Percentiles rank a stretch among this genome's conserved stretches.
Evolutionary conservation across 1,140 invertebrate species (phyloP).

Genomic region (Drosophila murphyi): DNA sequence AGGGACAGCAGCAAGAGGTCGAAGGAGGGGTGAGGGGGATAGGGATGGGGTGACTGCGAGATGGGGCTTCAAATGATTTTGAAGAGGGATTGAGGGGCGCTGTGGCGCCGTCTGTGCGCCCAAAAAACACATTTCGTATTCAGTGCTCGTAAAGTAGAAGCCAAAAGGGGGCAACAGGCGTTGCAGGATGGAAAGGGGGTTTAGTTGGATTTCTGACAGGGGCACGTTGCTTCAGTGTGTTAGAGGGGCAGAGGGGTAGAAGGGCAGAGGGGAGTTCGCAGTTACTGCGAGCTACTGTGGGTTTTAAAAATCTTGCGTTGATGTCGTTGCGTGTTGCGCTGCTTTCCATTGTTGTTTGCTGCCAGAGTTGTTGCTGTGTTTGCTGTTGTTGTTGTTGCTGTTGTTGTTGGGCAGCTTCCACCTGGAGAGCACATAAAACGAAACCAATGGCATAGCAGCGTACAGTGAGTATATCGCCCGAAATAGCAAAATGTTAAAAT

Average conservation of each 20-base stretch:
- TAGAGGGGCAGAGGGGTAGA: not conserved
- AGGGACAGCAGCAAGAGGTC: not conserved
- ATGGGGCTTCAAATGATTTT: no score
- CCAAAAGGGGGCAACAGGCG: not conserved
- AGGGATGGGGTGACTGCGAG: no score
- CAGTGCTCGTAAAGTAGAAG: conserved; percentile 78
- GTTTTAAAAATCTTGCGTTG: conserved; percentile 79
- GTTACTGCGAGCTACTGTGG: conserved; percentile 63
- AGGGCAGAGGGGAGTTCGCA: not conserved
- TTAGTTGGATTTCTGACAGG: not conserved
- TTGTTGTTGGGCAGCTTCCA: conserved; percentile 36
- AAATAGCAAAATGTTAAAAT: conserved; percentile 77
- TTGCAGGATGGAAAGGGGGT: not conserved
- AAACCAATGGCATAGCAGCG: conserved; percentile 48
- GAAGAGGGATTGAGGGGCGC: not conserved
- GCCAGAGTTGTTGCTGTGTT: conserved; percentile 18
- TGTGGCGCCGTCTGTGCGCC: conserved; percentile 37
- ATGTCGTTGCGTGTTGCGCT: conserved; percentile 57
- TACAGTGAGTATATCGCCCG: conserved; percentile 40
- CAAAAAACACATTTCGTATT: conserved; percentile 79
- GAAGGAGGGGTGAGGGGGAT: not conserved
- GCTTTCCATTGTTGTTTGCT: conserved; percentile 45
- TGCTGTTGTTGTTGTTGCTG: conserved; percentile 23
- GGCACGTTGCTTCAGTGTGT: not conserved
- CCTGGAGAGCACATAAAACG: conserved; percentile 67